These are phyloP conservation scores for Lasioglossum zephyrum DNA, from an alignment of 2,888 invertebrate species.

Conservation along the genomic window DNA sequence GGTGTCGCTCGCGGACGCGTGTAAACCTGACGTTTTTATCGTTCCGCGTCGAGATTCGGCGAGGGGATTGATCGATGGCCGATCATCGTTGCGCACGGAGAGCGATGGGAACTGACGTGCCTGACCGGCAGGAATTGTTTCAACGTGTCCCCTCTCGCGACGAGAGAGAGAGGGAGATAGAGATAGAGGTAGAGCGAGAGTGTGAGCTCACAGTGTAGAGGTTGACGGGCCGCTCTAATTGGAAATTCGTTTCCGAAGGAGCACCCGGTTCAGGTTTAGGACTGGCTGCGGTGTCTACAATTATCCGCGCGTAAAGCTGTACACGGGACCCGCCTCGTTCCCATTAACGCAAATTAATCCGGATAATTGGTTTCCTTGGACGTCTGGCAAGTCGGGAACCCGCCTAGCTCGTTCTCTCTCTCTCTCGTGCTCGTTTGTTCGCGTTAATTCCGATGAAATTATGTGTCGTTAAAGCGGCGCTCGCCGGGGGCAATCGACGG, in stretches of 20 bases:
- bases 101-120: constrained; percentile 36
- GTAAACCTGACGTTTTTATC: constrained; percentile 53
- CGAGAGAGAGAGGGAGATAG: background rate
- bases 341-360: constrained; percentile 38
- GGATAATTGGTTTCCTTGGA: constrained; percentile 41
- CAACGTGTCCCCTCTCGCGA: background rate
- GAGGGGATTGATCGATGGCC: constrained; percentile 60
- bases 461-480: constrained; percentile 23
- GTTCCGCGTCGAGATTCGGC: constrained; percentile 26
- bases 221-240: constrained; percentile 17
- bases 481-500: constrained; percentile 14
- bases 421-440: background rate
- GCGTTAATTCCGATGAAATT: constrained; percentile 38
- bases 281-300: background rate
- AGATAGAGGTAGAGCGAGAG: background rate
- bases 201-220: background rate
- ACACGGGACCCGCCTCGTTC: background rate
- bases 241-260: constrained; percentile 10
- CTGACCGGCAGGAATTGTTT: constrained; percentile 38
- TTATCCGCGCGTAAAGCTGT: constrained; percentile 17
- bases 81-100: constrained; percentile 35
- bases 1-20: constrained; percentile 16
- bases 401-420: background rate
- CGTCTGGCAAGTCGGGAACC: constrained; percentile 25
- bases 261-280: background rate